Evolutionary conservation across 2,797 vertebrate species (phyloP).

Genomic region (Eremophila alpestris): DNA sequence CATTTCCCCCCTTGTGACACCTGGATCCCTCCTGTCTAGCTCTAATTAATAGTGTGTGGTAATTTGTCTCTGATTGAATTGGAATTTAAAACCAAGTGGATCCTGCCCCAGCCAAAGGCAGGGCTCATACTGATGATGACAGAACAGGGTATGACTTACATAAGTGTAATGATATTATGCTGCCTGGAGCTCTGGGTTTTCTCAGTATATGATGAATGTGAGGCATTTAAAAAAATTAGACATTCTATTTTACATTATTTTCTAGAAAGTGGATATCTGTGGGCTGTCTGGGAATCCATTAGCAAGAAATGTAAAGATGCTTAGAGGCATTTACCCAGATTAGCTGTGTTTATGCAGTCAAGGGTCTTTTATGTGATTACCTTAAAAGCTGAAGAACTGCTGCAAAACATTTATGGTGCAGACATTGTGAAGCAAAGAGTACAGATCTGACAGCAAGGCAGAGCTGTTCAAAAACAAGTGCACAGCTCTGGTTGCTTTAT

Average conservation of each 20-base stretch:
- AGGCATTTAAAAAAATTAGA: conserved; percentile 17
- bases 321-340: conserved; percentile 55
- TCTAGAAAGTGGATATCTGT: not conserved
- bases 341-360: conserved; percentile 35
- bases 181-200: conserved; percentile 26
- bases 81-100: not conserved
- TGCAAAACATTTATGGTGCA: conserved; percentile 7
- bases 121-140: not conserved
- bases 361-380: conserved; percentile 61
- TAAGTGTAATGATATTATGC: not conserved
- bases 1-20: not conserved
- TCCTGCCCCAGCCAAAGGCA: not conserved
- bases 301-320: conserved; percentile 43
- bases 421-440: not conserved
- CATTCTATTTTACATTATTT: conserved; percentile 44
- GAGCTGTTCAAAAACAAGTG: not conserved
- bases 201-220: conserved; percentile 7
- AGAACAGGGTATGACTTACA: not conserved
- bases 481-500: not conserved
- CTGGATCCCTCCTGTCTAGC: not conserved
- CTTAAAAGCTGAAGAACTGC: conserved; percentile 58
- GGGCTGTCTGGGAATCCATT: conserved; percentile 58
- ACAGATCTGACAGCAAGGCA: conserved; percentile 1
- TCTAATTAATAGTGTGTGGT: not conserved
- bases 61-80: not conserved